phyloP scores from a whole-genome alignment of 2,797 vertebrate species.

The Hydrolagus colliei region DNA sequence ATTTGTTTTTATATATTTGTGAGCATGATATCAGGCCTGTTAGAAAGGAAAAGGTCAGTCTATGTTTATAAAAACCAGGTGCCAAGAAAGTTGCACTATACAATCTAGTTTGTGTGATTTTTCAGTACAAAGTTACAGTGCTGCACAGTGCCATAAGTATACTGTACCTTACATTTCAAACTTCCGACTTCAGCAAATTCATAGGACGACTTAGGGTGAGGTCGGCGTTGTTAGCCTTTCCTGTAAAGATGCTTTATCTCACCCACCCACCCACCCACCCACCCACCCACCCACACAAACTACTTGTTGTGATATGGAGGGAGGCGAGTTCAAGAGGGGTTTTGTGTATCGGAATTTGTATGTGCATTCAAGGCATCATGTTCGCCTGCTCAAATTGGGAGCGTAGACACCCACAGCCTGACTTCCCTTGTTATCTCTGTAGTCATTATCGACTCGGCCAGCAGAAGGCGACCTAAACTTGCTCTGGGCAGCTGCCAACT shows the following conservation, averaged over 20 bases:
- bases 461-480: slow-evolving; percentile 14
- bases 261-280: not conserved
- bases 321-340: not conserved
- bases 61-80: slow-evolving; percentile 28
- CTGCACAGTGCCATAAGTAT: slow-evolving; percentile 30
- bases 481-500: not conserved
- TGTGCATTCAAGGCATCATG: slow-evolving; percentile 20
- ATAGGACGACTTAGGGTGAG: slow-evolving; percentile 11
- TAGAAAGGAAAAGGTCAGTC: slow-evolving; percentile 22
- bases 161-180: slow-evolving; percentile 19
- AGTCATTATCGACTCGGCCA: not conserved
- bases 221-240: not conserved
- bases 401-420: not conserved
- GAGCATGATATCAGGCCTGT: slow-evolving; percentile 28
- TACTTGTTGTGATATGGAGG: not conserved
- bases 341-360: not conserved
- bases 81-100: slow-evolving; percentile 31
- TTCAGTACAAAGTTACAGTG: slow-evolving; percentile 4
- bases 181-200: slow-evolving; percentile 1
- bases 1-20: slow-evolving; percentile 4
- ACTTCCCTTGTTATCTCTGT: not conserved
- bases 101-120: slow-evolving; percentile 30
- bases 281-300: not conserved
- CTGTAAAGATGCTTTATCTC: slow-evolving; percentile 10
- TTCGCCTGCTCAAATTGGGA: not conserved